Base-by-base conservation (phyloP, 2,113 vertebrate species). In the Callorhinus ursinus region DNA sequence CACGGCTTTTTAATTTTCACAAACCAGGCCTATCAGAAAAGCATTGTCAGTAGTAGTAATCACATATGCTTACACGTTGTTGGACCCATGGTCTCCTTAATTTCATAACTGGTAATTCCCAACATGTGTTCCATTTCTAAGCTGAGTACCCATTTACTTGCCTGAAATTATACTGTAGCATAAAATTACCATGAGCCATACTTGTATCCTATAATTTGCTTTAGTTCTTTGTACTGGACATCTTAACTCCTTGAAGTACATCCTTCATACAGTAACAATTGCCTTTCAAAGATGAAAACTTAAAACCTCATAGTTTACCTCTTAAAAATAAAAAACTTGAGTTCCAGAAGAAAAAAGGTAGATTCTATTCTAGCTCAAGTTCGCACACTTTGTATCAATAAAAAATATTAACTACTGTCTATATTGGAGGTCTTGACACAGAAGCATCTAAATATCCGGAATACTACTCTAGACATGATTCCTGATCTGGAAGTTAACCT, bases 111-210 rank as follows among this genome's bases (percentile, higher is more conserved):
- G 22, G 5, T 86, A 81, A 67, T 71, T 19, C 15, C 46, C 21
- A 63, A 46, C 22, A 15, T 55, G 16, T 83, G 3, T 81, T 90
- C 42, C 39, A 92, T 67, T 96, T 88, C 26, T 96, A 85, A 90
- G n/a, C 19, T 85, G 24, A 51, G 5, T 88, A 71, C 31, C 46
- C 13, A 84, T 28, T 72, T 85, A 83, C 59, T 14, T 67, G 46
- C 21, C n/a, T 71, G 33, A 86, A 90, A 76, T 93, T 36, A 92
- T 0, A 83, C 6, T 46, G 21, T 61, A 86, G 28, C 26, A 77
- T 92, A 76, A 95, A 96, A 94, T 85, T 77, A 82, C 26, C 15
- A 22, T 13, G 21, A 97, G n/a, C 8, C 80, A 19, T 65, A 94
- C 15, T 33, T 83, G 21, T 7, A 57, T 14, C 19, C 36, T 67